Evolutionary conservation across 2,888 invertebrate species (phyloP).

Genomic region (Ochropacha duplaris): DNA sequence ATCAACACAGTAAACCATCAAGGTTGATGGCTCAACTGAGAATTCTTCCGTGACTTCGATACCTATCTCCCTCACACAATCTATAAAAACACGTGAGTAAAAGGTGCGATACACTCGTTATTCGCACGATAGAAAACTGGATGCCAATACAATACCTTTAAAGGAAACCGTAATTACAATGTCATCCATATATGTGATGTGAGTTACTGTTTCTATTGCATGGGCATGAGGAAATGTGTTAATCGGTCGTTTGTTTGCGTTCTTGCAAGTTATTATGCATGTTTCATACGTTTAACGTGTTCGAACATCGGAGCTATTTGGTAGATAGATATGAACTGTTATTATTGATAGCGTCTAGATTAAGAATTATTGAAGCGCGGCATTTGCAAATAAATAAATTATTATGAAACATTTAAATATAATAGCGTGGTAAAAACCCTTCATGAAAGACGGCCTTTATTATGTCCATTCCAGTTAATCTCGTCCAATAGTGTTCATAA

Average conservation of each 20-base stretch:
- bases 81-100: constrained; percentile 20
- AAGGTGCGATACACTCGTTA: constrained; percentile 20
- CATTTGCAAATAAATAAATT: too few species aligned
- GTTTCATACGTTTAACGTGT: background rate
- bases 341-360: background rate
- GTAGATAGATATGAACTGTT: too few species aligned
- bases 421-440: too few species aligned
- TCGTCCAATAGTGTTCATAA: too few species aligned
- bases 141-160: constrained; percentile 40
- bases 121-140: constrained; percentile 46
- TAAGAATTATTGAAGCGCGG: too few species aligned
- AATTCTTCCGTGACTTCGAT: constrained; percentile 48
- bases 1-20: constrained; percentile 23
- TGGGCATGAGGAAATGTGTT: constrained; percentile 46
- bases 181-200: constrained; percentile 36
- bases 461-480: too few species aligned
- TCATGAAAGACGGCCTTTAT: too few species aligned
- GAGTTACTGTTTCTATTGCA: constrained; percentile 32
- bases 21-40: constrained; percentile 40
- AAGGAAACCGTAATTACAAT: constrained; percentile 53
- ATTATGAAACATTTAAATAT: too few species aligned
- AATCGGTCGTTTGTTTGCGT: constrained; percentile 24
- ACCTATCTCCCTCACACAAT: constrained; percentile 32
- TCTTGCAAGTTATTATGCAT: background rate
- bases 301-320: background rate